Evolutionary conservation across 2,113 vertebrate genomes (phyloP).

Genomic region (Engystomops pustulosus): DNA sequence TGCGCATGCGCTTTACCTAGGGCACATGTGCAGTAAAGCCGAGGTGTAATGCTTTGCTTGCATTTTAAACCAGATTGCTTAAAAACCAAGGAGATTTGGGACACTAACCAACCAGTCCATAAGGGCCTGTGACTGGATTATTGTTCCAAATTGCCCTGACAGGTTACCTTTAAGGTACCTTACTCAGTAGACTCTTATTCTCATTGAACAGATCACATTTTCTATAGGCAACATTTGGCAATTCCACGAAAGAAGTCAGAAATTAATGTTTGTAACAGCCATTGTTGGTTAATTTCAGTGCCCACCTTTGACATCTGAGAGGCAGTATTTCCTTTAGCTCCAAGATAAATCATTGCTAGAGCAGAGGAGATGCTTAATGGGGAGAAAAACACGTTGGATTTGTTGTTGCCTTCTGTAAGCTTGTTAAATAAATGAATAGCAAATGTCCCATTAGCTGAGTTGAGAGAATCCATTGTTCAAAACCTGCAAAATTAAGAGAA

Average conservation of each 20-base stretch:
- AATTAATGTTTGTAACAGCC: neutral
- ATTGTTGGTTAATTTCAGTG: neutral
- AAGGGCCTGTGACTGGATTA: too few relatives aligned
- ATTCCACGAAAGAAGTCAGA: neutral
- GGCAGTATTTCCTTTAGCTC: slow-evolving; percentile 62
- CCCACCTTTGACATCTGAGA: slow-evolving; percentile 61
- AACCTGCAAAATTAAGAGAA: slow-evolving; percentile 28
- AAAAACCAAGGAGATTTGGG: too few relatives aligned
- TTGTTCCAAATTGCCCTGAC: too few relatives aligned
- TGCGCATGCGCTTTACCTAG: too few relatives aligned
- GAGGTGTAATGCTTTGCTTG: too few relatives aligned
- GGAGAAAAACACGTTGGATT: slow-evolving; percentile 65
- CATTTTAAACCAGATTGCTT: too few relatives aligned
- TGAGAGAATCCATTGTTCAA: slow-evolving; percentile 60
- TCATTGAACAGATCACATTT: too few relatives aligned
- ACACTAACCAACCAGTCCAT: too few relatives aligned
- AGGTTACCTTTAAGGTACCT: too few relatives aligned
- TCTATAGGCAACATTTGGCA: too few relatives aligned
- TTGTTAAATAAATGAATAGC: slow-evolving; percentile 66
- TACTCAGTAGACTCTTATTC: too few relatives aligned
- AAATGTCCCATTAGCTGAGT: slow-evolving; percentile 65
- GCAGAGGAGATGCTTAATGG: slow-evolving; percentile 64
- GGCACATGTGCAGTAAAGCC: too few relatives aligned
- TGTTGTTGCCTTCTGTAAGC: slow-evolving; percentile 59
- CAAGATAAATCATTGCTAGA: slow-evolving; percentile 64